Percentiles rank a stretch among this genome's conserved stretches.
These are phyloP conservation scores for Hephaestus fuliginosus DNA, from an alignment of 2,797 vertebrate genomes.

Conservation along the genomic window DNA sequence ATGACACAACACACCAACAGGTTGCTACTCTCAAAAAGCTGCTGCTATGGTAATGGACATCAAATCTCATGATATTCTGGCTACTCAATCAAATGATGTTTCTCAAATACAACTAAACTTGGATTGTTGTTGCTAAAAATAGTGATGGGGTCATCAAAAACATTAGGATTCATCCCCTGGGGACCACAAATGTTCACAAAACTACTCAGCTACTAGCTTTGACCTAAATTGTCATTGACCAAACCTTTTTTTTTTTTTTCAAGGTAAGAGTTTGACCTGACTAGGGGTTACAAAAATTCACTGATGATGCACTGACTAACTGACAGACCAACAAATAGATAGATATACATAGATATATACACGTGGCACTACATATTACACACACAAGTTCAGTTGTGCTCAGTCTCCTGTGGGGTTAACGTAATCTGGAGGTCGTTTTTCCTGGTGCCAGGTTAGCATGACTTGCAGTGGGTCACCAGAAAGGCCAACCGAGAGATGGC, in stretches of 20 bases:
- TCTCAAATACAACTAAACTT: neutral
- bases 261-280: neutral
- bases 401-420: slow-evolving; percentile 3
- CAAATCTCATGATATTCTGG: neutral
- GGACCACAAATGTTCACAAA: neutral
- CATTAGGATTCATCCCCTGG: neutral
- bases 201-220: neutral
- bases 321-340: neutral
- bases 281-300: neutral
- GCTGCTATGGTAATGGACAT: neutral
- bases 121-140: neutral
- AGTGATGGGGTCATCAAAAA: neutral
- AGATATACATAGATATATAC: too few relatives aligned
- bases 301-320: neutral
- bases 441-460: slow-evolving; percentile 50
- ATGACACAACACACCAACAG: neutral
- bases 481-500: slow-evolving; percentile 1
- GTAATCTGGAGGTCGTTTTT: slow-evolving; percentile 12
- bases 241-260: neutral
- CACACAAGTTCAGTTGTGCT: neutral
- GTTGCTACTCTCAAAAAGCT: neutral
- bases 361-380: neutral
- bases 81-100: neutral
- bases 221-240: neutral
- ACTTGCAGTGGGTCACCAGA: slow-evolving; percentile 53